Evolutionary conservation across 1,140 invertebrate species (phyloP).

Genomic region (Pseudomyrmex flavicornis): DNA sequence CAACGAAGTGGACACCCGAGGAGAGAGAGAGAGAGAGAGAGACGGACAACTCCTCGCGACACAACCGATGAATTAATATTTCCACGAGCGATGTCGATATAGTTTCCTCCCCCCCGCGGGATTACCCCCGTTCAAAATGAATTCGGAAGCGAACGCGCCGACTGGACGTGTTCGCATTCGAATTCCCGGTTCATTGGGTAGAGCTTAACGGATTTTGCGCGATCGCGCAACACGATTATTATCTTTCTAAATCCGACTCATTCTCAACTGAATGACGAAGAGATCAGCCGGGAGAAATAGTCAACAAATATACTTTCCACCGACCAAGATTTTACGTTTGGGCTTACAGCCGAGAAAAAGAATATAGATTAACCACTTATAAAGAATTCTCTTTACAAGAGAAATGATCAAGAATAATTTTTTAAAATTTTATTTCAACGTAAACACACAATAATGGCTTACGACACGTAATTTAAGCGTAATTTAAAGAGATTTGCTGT

Average conservation of each 20-base stretch:
- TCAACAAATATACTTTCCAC: conserved; percentile 1
- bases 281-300: conserved; percentile 4
- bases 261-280: conserved; percentile 1
- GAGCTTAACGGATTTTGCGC: neutral
- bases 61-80: conserved; percentile 20
- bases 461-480: neutral
- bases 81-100: neutral
- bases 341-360: neutral
- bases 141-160: conserved; percentile 3
- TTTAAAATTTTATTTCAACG: neutral
- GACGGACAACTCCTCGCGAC: no score
- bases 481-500: no score
- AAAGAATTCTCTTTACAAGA: neutral
- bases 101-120: conserved; percentile 3
- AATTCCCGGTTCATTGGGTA: neutral
- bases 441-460: neutral
- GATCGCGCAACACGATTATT: conserved; percentile 16
- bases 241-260: neutral
- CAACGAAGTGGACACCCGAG: neutral
- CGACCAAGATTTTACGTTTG: neutral
- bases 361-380: neutral
- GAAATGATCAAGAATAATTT: neutral
- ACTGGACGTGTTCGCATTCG: neutral
- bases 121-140: conserved; percentile 19
- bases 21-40: neutral